Evolutionary conservation across 1,140 invertebrate genomes (phyloP).

Genomic region (Chymomyza costata): DNA sequence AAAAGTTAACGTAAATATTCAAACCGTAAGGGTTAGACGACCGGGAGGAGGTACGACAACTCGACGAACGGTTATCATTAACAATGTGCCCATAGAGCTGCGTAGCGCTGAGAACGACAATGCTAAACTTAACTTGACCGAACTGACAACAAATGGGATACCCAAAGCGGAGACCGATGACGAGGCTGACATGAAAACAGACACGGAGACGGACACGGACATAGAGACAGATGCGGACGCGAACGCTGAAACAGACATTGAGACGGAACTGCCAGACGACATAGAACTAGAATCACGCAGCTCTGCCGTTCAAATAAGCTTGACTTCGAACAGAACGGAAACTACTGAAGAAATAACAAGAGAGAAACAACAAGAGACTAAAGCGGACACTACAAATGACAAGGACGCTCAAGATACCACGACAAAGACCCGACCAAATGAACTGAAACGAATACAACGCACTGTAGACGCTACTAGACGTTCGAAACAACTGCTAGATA

Average conservation of each 20-base stretch:
- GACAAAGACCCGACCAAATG: neutral
- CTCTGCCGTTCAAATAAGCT: neutral
- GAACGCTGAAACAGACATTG: neutral
- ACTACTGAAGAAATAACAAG: neutral
- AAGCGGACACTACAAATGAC: neutral
- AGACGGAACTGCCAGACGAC: neutral
- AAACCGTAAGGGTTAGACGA: constrained; percentile 36
- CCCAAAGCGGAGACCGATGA: constrained; percentile 1
- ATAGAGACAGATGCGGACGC: constrained; percentile 7
- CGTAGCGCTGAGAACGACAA: constrained; percentile 35
- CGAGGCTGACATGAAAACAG: neutral
- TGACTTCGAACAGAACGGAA: neutral
- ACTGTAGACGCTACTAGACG: neutral
- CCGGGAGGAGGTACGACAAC: constrained; percentile 12
- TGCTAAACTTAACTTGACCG: neutral
- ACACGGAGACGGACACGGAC: constrained; percentile 3
- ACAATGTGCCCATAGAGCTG: constrained; percentile 64
- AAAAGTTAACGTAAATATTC: constrained; percentile 46
- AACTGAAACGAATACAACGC: constrained; percentile 1
- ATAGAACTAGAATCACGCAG: constrained; percentile 6
- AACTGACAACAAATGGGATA: neutral
- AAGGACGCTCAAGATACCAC: neutral
- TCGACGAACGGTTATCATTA: constrained; percentile 56
- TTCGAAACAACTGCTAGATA: neutral
- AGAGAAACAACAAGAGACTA: neutral